Conservation (phyloP, 2,888 invertebrate genomes). For the Elmis aenea region DNA sequence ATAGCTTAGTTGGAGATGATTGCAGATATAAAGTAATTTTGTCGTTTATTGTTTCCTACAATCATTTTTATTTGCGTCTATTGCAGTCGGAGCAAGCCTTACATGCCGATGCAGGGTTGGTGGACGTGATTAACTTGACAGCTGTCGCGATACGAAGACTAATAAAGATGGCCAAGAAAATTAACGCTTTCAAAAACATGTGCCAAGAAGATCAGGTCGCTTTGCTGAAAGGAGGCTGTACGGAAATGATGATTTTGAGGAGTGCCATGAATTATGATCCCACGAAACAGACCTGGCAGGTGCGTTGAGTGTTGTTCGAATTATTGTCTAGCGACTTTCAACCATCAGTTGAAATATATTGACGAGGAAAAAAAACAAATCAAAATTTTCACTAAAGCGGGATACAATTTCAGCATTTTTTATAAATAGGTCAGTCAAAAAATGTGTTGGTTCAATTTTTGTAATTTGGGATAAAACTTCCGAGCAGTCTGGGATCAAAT, state of each 20-base stretch:
- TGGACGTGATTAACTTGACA: constrained; percentile 84
- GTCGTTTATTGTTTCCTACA: constrained; percentile 4
- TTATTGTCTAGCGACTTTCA: constrained; percentile 3
- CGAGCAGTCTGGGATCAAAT: no score
- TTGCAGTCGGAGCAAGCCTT: constrained; percentile 29
- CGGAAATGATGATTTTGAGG: constrained; percentile 92
- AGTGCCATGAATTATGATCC: constrained; percentile 90
- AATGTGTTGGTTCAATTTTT: no score
- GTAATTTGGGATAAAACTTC: no score
- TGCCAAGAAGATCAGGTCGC: constrained; percentile 91
- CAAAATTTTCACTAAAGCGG: no score
- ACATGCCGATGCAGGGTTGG: constrained; percentile 60
- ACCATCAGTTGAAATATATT: constrained; percentile 1
- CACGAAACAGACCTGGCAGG: constrained; percentile 87
- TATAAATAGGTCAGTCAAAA: no score
- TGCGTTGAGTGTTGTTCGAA: constrained; percentile 41
- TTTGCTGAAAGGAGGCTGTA: constrained; percentile 87
- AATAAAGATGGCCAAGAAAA: constrained; percentile 80
- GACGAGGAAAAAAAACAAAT: no score
- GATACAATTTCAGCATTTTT: no score
- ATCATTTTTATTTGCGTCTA: constrained; percentile 1
- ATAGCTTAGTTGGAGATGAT: constrained; percentile 62
- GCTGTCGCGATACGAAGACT: constrained; percentile 86
- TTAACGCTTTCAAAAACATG: constrained; percentile 86
- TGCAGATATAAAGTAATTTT: constrained; percentile 53